A percentile compares a stretch with the other conserved stretches of the same genome.
These are phyloP conservation scores for Otus scops DNA, from an alignment of 2,797 vertebrate genomes.

Conservation along the genomic window DNA sequence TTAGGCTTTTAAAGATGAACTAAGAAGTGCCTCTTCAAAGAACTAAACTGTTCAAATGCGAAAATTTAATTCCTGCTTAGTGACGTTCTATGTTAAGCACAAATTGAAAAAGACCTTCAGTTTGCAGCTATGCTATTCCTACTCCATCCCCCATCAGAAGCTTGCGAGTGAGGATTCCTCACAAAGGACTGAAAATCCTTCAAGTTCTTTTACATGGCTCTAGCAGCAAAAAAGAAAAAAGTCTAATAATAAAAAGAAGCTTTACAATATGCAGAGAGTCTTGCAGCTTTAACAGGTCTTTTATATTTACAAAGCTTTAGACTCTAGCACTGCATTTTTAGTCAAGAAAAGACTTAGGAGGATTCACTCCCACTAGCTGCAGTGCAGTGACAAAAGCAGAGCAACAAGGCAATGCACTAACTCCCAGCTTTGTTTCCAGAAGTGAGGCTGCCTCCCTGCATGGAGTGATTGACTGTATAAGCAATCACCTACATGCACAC, in stretches of 20 bases:
- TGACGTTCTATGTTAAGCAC: background rate
- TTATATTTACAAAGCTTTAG: background rate
- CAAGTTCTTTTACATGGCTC: background rate
- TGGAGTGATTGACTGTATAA: background rate
- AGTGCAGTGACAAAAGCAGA: background rate
- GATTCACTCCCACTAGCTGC: background rate
- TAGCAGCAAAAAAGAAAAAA: background rate
- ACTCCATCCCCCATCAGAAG: background rate
- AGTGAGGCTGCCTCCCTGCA: fast-evolving
- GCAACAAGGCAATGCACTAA: background rate
- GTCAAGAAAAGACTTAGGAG: background rate
- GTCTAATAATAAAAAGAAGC: background rate
- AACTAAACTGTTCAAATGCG: background rate
- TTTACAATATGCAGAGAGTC: fast-evolving
- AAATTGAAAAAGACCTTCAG: background rate
- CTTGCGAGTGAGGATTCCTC: background rate
- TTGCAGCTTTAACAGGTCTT: background rate
- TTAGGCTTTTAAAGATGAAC: conserved; percentile 8
- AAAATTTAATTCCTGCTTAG: background rate
- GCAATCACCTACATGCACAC: background rate
- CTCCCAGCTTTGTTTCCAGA: background rate
- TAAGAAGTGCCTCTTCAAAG: background rate
- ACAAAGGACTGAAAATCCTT: background rate
- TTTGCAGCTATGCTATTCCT: background rate
- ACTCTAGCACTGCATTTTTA: background rate